Evolutionary conservation across 2,797 vertebrate species (phyloP), one percentile per base, ranked within the genome.

Genomic region (Monodelphis domestica): DNA sequence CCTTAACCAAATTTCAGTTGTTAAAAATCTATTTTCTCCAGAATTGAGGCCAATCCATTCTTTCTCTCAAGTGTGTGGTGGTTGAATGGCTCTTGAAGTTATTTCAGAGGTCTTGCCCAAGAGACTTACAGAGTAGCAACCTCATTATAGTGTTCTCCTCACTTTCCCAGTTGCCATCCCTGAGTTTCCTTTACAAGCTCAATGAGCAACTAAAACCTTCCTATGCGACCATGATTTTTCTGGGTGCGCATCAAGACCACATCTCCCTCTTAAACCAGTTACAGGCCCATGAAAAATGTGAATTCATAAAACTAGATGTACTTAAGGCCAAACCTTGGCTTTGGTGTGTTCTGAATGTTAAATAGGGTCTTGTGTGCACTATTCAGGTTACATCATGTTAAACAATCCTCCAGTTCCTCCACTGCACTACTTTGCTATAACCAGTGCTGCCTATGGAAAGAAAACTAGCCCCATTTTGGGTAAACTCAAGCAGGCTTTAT

Each of bases 171-270:
- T 17, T 51, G 38, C 89, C 92, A 87, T 17, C 45, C 55, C 38
- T 29, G 15, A 91, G 38, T 50, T 94, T 52, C 88, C 53, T 87
- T 91, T 89, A 3, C 50, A 94, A 94, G 15, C 88, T 59, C 89
- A 30, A 55, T 93, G 45, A 52, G 90, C 95, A 91, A 45, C 0
- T 45, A 55, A 56, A 51, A 87, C 90, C 24, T 78, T 45, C 53
- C 92, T 30, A 17, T 51, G 56, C 33, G 91, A 33, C 38, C 52
- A 26, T 50, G 45, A 11, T 28, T 94, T 54, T 4, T 53, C 70
- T 50, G n/a, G 15, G 53, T 84, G 14, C 88, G 24, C 55, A 26
- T n/a, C 28, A 55, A 38, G 53, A 87, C 2, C 0, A 53, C 30
- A 14, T 88, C 55, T 50, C 14, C 15, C 15, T 38, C 70, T 38